Percentiles rank a stretch among this genome's conserved stretches.
Evolutionary conservation across 2,888 invertebrate genomes (phyloP).

Genomic region (Lordiphosa fenestrarum): DNA sequence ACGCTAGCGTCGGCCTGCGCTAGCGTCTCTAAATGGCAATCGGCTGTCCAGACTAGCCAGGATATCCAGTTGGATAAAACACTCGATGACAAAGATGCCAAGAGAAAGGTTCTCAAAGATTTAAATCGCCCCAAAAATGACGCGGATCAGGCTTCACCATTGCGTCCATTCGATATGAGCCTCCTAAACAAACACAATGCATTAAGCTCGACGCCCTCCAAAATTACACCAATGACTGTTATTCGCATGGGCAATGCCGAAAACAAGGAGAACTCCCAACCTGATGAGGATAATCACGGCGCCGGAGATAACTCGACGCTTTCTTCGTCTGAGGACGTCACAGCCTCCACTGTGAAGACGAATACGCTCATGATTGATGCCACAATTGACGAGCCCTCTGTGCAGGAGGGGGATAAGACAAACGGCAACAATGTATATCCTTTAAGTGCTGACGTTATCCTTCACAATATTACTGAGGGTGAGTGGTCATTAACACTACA

Average conservation of each 20-base stretch:
- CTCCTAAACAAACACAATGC: conserved; percentile 69
- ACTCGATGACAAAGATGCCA: conserved; percentile 40
- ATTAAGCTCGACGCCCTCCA: conserved; percentile 74
- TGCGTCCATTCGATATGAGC: conserved; percentile 64
- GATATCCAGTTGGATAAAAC: conserved; percentile 48
- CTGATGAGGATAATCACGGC: conserved; percentile 30
- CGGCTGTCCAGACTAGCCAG: conserved; percentile 43
- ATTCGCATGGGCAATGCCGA: conserved; percentile 8
- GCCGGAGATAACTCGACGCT: conserved; percentile 39
- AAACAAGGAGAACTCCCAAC: conserved; percentile 68
- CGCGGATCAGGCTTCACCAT: conserved; percentile 43
- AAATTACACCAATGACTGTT: conserved; percentile 24
- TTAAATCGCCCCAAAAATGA: conserved; percentile 22
- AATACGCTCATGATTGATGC: conserved; percentile 43
- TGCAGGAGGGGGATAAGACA: conserved; percentile 26
- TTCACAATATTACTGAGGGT: conserved; percentile 63
- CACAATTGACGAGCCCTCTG: conserved; percentile 41
- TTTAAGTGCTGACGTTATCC: conserved; percentile 47
- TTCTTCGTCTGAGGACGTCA: conserved; percentile 52
- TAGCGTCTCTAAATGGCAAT: conserved; percentile 52
- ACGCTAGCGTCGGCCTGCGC: conserved; percentile 49
- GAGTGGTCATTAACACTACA: background rate
- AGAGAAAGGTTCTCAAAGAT: conserved; percentile 24
- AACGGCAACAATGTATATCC: conserved; percentile 48
- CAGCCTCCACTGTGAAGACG: conserved; percentile 53